Base-by-base conservation (phyloP, 64 coral and sea anemone species). In the Stichodactyla helianthus region DNA sequence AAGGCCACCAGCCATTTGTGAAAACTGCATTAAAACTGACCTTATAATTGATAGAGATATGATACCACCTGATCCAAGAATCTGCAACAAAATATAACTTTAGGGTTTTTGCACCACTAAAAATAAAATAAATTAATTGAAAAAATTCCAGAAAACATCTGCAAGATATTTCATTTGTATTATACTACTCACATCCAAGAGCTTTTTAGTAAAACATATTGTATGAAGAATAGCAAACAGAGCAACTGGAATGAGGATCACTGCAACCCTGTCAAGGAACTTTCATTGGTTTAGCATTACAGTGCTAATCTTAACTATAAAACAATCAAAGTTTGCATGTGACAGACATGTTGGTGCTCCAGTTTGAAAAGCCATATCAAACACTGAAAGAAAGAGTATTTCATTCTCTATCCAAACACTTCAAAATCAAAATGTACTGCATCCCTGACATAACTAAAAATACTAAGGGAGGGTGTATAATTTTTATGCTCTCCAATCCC, bases 151-250 rank as follows among this genome's bases (percentile, higher is more conserved):
- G 8, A 11, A 11, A 58, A 58, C 8, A 25, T 61, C 19, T 7
- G 20, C 18, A 44, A 44, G 35, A 64, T 52, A 51, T 27, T 10
- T 68, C 12, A 17, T 26, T 78, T 13, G n/a, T 59, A 51, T 26
- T 16, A 11, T 26, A 53, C 18, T 26, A 91, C 95, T 98, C 89
- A 98, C 92, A 89, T 94, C 92, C 23, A 98, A 86, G 53, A 98
- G 88, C 60, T 98, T 98, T 81, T 98, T 98, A 27, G 92, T 98
- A 87, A 98, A 98, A 61, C 77, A 94, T 50, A 93, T 86, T 18
- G 95, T 92, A 57, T 98, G 95, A 70, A 98, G 90, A 77, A 98
- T 22, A 71, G 95, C 95, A 94, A 98, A 98, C 44, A 98, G 22
- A 17, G 87, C 90, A 12, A 98, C 92, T 13, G 95, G 95, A 92